Evolutionary conservation across 2,113 vertebrate species (phyloP).

Genomic region (Geococcyx californianus): DNA sequence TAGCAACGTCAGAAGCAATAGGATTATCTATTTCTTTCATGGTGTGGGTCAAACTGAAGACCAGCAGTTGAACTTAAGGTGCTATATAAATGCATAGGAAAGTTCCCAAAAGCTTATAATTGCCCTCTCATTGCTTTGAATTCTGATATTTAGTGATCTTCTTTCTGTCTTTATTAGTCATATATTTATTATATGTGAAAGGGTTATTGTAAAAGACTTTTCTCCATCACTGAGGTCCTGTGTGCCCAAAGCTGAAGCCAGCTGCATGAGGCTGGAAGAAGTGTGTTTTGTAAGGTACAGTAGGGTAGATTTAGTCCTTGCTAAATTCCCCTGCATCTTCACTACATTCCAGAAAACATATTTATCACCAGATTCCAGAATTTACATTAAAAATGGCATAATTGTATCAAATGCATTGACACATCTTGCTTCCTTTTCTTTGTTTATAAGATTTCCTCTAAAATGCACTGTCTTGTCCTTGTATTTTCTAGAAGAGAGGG

Average conservation of each 20-base stretch:
- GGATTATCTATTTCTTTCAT: constrained; percentile 2
- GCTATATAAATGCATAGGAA: constrained; percentile 32
- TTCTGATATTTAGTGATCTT: neutral
- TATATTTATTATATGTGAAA: constrained; percentile 21
- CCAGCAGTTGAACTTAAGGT: constrained; percentile 4
- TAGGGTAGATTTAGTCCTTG: neutral
- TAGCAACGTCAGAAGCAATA: neutral
- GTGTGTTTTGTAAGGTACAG: neutral
- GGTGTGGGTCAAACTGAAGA: neutral
- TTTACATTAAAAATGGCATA: neutral
- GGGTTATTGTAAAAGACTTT: neutral
- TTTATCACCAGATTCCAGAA: neutral
- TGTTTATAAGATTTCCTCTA: neutral
- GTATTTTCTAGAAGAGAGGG: neutral
- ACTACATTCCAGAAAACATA: neutral
- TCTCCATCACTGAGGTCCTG: neutral
- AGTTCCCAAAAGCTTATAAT: neutral
- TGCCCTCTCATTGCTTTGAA: neutral
- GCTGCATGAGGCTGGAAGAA: neutral
- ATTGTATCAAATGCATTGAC: neutral
- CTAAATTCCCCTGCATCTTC: neutral
- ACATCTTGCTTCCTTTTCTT: neutral
- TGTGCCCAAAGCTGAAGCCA: neutral
- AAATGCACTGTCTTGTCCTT: neutral
- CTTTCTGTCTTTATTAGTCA: neutral